Conservation (phyloP, 2,113 vertebrate genomes). For the Leucoraja erinaceus region DNA sequence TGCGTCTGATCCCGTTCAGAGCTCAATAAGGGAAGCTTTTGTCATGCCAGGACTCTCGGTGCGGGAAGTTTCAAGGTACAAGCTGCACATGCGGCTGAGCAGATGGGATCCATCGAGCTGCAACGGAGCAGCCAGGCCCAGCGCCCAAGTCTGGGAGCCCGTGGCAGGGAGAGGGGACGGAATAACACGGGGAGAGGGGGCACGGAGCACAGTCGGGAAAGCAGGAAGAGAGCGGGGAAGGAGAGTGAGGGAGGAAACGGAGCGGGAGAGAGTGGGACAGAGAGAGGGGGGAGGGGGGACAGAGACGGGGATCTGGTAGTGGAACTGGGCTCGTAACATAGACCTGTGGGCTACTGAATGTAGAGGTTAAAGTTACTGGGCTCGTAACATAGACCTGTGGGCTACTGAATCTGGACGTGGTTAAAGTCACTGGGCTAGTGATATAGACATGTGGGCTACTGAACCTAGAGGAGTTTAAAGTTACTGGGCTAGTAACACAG, state of each 20-base stretch:
- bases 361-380: too few species aligned
- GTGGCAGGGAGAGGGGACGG: background rate
- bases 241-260: background rate
- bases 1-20: background rate
- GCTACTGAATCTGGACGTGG: too few species aligned
- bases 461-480: too few species aligned
- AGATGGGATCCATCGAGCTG: constrained; percentile 7
- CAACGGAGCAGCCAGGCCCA: background rate
- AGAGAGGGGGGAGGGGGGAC: background rate
- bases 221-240: too few species aligned
- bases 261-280: background rate
- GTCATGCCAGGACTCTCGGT: background rate
- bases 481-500: too few species aligned
- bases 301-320: background rate
- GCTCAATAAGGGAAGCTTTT: background rate
- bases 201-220: background rate
- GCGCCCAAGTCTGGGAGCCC: background rate
- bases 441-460: too few species aligned
- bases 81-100: background rate
- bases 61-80: background rate
- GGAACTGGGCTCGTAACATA: too few species aligned
- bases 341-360: too few species aligned
- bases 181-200: background rate
- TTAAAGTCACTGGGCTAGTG: too few species aligned
- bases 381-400: too few species aligned